phyloP scores from a whole-genome alignment of 1,140 invertebrate genomes.

The Zaprionus nigranus region DNA sequence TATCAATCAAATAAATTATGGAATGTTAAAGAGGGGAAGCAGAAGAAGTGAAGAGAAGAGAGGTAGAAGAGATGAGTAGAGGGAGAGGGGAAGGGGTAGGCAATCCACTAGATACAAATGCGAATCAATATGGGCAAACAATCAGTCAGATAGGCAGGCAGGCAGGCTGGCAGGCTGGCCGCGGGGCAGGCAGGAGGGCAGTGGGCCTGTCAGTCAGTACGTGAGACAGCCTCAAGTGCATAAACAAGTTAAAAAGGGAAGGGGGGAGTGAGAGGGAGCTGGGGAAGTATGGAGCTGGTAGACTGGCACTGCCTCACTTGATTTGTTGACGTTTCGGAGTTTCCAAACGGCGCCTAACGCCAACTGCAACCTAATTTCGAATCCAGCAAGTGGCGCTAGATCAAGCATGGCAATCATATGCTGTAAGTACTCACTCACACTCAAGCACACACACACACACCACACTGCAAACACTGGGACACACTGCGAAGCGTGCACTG shows the following conservation, averaged over 20 bases:
- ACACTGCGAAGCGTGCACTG: not conserved
- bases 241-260: conserved; percentile 59
- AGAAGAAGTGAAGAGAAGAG: not conserved
- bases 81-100: conserved; percentile 4
- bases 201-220: not conserved
- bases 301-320: conserved; percentile 39
- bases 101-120: conserved; percentile 59
- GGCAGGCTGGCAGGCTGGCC: conserved; percentile 31
- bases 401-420: conserved; percentile 75
- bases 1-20: conserved; percentile 80
- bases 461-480: not conserved
- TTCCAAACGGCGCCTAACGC: conserved; percentile 64
- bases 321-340: conserved; percentile 50
- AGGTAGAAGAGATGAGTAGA: not conserved
- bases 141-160: conserved; percentile 51
- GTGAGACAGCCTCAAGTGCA: conserved; percentile 65
- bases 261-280: too few relatives aligned
- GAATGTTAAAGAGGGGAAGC: conserved; percentile 8
- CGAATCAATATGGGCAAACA: conserved; percentile 62
- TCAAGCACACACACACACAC: not conserved
- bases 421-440: conserved; percentile 43
- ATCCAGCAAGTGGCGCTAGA: conserved; percentile 67
- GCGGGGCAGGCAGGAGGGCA: conserved; percentile 4
- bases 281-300: not conserved
- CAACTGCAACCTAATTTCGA: conserved; percentile 71